A percentile compares a stretch with the other conserved stretches of the same genome.
Evolutionary conservation across 2,797 vertebrate species (phyloP).

Genomic region (Coregonus ussuriensis): DNA sequence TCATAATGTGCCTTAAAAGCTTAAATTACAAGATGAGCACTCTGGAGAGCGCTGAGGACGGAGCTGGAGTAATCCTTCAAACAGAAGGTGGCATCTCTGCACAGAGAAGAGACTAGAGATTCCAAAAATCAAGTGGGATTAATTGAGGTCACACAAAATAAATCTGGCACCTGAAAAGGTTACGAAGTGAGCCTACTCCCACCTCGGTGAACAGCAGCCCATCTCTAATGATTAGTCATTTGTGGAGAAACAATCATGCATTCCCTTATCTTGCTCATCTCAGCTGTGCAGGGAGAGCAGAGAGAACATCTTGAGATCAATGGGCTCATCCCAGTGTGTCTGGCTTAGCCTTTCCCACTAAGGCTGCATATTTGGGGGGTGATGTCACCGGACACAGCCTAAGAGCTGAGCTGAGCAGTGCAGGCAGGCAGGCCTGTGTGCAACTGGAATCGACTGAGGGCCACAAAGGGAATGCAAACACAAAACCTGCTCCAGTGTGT

Average conservation of each 20-base stretch:
- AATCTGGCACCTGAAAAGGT: neutral
- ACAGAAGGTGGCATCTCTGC: neutral
- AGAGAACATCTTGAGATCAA: conserved; percentile 62
- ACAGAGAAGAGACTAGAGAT: neutral
- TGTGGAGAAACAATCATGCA: neutral
- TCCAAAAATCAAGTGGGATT: neutral
- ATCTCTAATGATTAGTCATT: neutral
- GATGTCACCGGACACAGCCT: conserved; percentile 68
- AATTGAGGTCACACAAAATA: neutral
- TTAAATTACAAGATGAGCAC: neutral
- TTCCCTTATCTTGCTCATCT: neutral
- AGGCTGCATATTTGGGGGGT: conserved; percentile 69
- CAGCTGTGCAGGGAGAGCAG: neutral
- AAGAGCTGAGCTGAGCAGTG: conserved; percentile 33
- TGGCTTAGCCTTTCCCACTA: conserved; percentile 46
- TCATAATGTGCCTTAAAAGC: neutral
- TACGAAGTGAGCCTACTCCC: neutral
- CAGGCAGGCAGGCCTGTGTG: conserved; percentile 19
- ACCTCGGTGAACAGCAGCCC: neutral
- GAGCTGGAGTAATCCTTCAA: neutral
- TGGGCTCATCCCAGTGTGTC: conserved; percentile 46
- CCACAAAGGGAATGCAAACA: conserved; percentile 26
- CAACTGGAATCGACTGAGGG: conserved; percentile 17
- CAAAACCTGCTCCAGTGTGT: conserved; percentile 29
- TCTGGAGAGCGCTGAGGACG: neutral